Evolutionary conservation across 2,888 invertebrate genomes (phyloP).

Genomic region (Oasisia sp.): DNA sequence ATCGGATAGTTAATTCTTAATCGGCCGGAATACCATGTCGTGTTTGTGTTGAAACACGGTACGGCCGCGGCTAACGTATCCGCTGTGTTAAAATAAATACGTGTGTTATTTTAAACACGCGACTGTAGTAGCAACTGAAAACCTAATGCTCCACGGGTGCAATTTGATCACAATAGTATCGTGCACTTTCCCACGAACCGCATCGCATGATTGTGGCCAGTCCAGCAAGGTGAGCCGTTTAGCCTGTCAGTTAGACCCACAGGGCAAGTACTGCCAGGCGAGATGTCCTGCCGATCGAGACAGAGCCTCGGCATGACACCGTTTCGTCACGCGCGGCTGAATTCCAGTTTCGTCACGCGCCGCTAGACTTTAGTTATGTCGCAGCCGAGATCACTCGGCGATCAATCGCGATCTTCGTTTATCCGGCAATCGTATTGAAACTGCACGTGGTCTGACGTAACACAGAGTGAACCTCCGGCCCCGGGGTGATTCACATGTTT

Average conservation of each 20-base stretch:
- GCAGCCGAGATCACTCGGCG: neutral
- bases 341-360: slow-evolving; percentile 2
- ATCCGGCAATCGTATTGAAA: neutral
- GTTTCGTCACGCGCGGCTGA: neutral
- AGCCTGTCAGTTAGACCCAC: neutral
- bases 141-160: neutral
- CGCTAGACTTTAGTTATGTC: neutral
- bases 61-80: neutral
- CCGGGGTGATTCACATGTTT: neutral
- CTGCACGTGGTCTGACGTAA: neutral
- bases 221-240: neutral
- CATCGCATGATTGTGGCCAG: neutral
- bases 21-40: neutral
- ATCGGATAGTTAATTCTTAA: neutral
- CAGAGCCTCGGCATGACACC: neutral
- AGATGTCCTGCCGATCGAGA: neutral
- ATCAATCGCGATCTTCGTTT: neutral
- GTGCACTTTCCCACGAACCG: neutral
- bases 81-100: neutral
- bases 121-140: neutral
- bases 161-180: neutral
- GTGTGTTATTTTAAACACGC: neutral
- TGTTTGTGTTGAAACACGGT: neutral
- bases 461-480: neutral
- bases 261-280: neutral